Evolutionary conservation across 2,113 vertebrate species (phyloP), one percentile per base, ranked within the genome.

Genomic region (Alethe castanea): DNA sequence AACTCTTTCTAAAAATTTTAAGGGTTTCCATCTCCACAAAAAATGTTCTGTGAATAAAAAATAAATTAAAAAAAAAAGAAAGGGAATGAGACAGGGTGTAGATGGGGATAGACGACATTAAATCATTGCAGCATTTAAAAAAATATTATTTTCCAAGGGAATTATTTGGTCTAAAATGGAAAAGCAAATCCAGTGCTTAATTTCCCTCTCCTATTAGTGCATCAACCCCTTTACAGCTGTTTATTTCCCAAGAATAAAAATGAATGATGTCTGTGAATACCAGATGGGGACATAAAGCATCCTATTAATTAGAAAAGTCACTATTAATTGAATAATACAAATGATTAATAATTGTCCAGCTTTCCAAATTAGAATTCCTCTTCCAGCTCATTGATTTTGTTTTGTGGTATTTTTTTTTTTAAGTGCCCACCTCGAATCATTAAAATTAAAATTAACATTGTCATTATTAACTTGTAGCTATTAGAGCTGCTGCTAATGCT

Each of bases 251-350:
- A 18, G 47, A 79, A 54, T 67, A 72, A 92, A 88, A 95, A 85
- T 72, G 26, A 83, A 54, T 29, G 5, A 81, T 47, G 47, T 14
- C 36, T 74, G 35, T 19, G 44, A 79, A 64, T 53, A n/a, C 61
- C 81, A 81, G 80, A 71, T 81, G 62, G 60, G 82, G 31, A 29
- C 53, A 54, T 76, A 64, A 89, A 87, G 19, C 44, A 45, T 56
- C 40, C 65, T 83, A 53, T 69, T 91, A 47, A 87, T 82, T 90
- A 81, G 70, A 36, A 38, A 81, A 67, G 38, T 79, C 73, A 12
- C 38, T 57, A 72, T 91, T 92, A 95, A 88, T 92, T 85, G 72
- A 92, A 84, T 86, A 56, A 78, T 82, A 81, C 29, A 85, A 72
- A 73, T 56, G 29, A 76, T 77, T 91, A 57, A 84, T 89, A 88